Conservation (phyloP, 2,113 vertebrate genomes). For the Sebastes fasciatus region DNA sequence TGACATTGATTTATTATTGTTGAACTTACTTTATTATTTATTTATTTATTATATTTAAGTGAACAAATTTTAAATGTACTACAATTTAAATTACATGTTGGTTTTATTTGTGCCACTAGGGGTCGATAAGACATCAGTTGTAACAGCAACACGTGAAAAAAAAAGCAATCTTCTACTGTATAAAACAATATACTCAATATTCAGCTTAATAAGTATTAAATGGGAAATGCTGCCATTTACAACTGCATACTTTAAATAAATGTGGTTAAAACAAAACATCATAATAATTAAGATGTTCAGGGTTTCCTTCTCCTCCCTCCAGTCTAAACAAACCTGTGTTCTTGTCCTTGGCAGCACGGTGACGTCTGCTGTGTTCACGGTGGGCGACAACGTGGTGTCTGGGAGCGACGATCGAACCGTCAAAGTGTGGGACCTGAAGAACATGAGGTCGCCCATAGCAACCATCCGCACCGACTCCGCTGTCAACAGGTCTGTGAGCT, state of each 20-base stretch:
- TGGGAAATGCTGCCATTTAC: too few species aligned
- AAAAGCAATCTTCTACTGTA: neutral
- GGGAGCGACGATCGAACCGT: slow-evolving; percentile 98
- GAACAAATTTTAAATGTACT: neutral
- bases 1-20: neutral
- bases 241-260: too few species aligned
- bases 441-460: slow-evolving; percentile 99
- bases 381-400: slow-evolving; percentile 97
- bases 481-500: slow-evolving; percentile 91
- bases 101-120: neutral
- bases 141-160: neutral
- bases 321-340: neutral
- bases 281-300: neutral
- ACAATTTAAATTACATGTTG: neutral
- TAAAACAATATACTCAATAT: neutral
- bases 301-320: neutral
- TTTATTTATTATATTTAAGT: neutral
- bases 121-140: neutral
- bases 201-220: neutral
- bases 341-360: slow-evolving; percentile 88
- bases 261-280: neutral
- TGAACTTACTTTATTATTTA: neutral
- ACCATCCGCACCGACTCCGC: slow-evolving; percentile 98
- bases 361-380: slow-evolving; percentile 97
- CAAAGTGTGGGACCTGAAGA: slow-evolving; percentile 99